Evolutionary conservation across 2,888 invertebrate genomes (phyloP).

Genomic region (Amphipoea oculea): DNA sequence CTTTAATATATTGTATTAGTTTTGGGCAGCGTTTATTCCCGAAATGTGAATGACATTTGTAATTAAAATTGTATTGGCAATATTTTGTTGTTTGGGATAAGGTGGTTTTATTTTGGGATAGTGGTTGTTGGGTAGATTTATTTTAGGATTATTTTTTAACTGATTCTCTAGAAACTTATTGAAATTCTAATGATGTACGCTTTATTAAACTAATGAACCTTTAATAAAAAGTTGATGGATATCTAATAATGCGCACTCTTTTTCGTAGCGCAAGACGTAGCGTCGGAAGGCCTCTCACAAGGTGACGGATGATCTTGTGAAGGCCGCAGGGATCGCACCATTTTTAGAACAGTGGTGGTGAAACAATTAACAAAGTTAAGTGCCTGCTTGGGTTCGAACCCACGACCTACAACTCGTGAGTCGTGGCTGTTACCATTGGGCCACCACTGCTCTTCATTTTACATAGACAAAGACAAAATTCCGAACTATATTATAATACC

Average conservation of each 20-base stretch:
- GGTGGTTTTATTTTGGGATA: background rate
- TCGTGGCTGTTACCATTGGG: too few relatives aligned
- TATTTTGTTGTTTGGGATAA: constrained; percentile 8
- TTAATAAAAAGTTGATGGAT: background rate
- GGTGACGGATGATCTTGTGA: too few relatives aligned
- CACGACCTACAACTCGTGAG: too few relatives aligned
- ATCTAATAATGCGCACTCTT: background rate
- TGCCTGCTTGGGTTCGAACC: too few relatives aligned
- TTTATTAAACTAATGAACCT: background rate
- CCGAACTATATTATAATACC: background rate
- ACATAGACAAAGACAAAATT: background rate
- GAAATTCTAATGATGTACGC: background rate
- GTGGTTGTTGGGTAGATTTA: background rate
- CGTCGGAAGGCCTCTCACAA: too few relatives aligned
- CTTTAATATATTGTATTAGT: constrained; percentile 20
- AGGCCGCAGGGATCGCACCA: too few relatives aligned
- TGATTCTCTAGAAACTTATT: background rate
- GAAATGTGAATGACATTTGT: constrained; percentile 31
- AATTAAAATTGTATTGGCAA: constrained; percentile 27
- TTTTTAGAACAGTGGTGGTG: too few relatives aligned
- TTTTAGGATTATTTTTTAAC: background rate
- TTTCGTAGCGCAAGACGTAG: too few relatives aligned
- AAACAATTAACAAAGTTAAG: too few relatives aligned
- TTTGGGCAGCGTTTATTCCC: background rate
- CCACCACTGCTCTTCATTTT: background rate